phyloP scores from a whole-genome alignment of 2,888 invertebrate species.

The Aproaerema taeniolella region DNA sequence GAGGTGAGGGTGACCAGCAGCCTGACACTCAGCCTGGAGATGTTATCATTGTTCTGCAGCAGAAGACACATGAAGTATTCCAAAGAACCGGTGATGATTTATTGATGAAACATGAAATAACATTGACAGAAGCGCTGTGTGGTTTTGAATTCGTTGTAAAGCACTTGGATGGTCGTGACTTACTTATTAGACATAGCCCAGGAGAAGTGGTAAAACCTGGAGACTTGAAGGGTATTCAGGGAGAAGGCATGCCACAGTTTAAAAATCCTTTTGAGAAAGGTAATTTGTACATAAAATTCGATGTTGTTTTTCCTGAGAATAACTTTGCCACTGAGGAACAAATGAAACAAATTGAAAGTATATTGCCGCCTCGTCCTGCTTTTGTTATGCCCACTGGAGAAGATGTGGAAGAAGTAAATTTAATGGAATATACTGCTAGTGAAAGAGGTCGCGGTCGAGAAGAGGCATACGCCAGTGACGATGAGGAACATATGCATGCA shows the following conservation, averaged over 20 bases:
- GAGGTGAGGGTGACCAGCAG: constrained; percentile 94
- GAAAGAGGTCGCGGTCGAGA: constrained; percentile 75
- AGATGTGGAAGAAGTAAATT: constrained; percentile 90
- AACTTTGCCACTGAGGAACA: constrained; percentile 85
- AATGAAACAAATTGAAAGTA: constrained; percentile 82
- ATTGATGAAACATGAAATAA: constrained; percentile 84
- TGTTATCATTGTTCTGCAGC: constrained; percentile 90
- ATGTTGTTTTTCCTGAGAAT: constrained; percentile 89
- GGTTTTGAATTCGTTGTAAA: constrained; percentile 91
- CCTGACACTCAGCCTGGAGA: constrained; percentile 92
- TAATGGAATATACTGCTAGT: constrained; percentile 84
- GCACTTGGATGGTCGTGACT: constrained; percentile 92
- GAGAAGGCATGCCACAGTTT: constrained; percentile 94
- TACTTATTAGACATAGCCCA: constrained; percentile 86
- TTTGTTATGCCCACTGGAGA: constrained; percentile 86
- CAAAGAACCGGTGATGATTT: constrained; percentile 86
- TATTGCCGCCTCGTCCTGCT: constrained; percentile 84
- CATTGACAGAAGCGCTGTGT: constrained; percentile 92
- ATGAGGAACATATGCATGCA: constrained; percentile 74
- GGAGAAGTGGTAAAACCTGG: constrained; percentile 92
- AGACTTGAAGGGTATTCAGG: constrained; percentile 84
- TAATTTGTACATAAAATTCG: constrained; percentile 91
- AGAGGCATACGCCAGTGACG: constrained; percentile 85
- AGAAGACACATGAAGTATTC: constrained; percentile 88
- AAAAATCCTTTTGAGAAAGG: constrained; percentile 92